Base-by-base conservation (phyloP, 1,140 invertebrate genomes). In the Lerema accius region DNA sequence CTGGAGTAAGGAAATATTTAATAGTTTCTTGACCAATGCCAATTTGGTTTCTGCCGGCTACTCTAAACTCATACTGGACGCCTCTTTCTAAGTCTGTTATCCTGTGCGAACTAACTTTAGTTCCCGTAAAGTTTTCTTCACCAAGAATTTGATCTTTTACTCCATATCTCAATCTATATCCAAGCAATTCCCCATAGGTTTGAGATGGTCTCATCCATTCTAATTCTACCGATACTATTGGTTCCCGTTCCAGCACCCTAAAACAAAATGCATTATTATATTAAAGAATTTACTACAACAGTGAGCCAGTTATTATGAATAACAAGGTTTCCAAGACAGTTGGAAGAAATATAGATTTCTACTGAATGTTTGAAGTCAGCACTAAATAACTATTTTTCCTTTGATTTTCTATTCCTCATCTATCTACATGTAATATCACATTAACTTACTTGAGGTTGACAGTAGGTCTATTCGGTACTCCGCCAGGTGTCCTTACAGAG, bases 21-120 rank as follows among this genome's bases (percentile, higher is more conserved):
- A 98, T 95, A 0, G 95, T 95, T 84, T 99, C 97, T 87, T 99
- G 97, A 1, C 98, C 98, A 76, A 95, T 96, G 32, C 97, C 98
- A 19, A 98, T 96, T 56, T 96, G 93, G 91, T 99, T 99, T 76
- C 95, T 95, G 0, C 97, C 98, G 0, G 97, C 95, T 0, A 99
- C 94, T 65, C 97, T 93, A 79, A 99, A 99, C 87, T 99, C 98
- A 86, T 99, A 99, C 65, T 97, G 95, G 0, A 98, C 95, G 0
- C 98, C 98, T 67, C 96, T 94, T 87, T 98, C 97, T 90, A 95
- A 85, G 78, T 95, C 93, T 62, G 92, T 94, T 49, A 95, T 93
- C 65, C 92, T 92, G 67, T 94, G 92, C 11, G 92, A 93, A 15
- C 85, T 93, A 51, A 92, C 90, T 77, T 94, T 93, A 1, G 91